Conservation (phyloP, 2,797 vertebrate species). For the Distichodus sexfasciatus region DNA sequence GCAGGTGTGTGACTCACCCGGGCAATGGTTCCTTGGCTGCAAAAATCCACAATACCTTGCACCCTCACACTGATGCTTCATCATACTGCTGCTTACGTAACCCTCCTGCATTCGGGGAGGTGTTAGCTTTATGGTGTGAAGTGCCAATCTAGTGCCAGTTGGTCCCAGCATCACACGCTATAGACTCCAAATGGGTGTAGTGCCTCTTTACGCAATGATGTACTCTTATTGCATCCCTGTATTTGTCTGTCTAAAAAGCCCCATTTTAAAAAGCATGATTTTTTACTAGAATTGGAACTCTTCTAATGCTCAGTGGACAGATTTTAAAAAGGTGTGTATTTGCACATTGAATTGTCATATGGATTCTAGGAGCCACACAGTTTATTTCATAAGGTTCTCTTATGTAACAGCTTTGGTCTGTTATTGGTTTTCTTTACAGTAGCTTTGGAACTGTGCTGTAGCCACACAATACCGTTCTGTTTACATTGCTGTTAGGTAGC, state of each 20-base stretch:
- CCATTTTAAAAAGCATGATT: not conserved
- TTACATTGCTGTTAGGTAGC: slow-evolving; percentile 23
- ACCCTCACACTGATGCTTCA: slow-evolving; percentile 8
- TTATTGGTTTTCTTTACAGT: slow-evolving; percentile 2
- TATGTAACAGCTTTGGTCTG: not conserved
- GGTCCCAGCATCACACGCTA: not conserved
- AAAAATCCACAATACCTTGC: not conserved
- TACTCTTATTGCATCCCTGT: not conserved
- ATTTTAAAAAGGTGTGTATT: no score
- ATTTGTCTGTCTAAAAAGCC: not conserved
- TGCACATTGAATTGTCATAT: not conserved
- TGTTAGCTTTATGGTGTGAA: slow-evolving; percentile 5
- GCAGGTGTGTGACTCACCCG: slow-evolving; percentile 34
- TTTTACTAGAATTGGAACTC: no score
- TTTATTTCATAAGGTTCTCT: not conserved
- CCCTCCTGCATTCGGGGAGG: not conserved
- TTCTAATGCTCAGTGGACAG: not conserved
- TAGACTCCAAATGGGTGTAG: not conserved
- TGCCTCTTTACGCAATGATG: not conserved
- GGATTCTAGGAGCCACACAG: not conserved
- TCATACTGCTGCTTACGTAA: slow-evolving; percentile 3
- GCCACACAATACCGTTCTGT: slow-evolving; percentile 1
- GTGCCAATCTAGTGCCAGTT: not conserved
- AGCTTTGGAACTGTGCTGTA: slow-evolving; percentile 11
- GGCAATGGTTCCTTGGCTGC: not conserved